Percentiles rank a stretch among this genome's conserved stretches.
Conservation (phyloP, 2,797 vertebrate species). For the Acrossocheilus fasciatus region DNA sequence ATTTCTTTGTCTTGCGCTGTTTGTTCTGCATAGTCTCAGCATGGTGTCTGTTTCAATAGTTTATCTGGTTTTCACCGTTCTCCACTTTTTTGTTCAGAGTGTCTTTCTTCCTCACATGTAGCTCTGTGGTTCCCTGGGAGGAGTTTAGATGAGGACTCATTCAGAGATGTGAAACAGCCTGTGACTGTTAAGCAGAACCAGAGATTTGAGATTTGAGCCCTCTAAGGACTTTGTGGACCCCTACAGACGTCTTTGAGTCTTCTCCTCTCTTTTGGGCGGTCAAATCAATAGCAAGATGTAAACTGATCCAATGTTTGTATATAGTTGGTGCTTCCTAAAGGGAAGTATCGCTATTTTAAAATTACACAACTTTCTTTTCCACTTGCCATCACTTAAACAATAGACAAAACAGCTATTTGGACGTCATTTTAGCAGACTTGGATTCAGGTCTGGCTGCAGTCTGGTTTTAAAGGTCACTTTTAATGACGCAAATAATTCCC, state of each 20-base stretch:
- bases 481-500: background rate
- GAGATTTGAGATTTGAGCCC: background rate
- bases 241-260: background rate
- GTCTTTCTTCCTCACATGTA: background rate
- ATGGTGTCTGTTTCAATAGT: background rate
- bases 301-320: background rate
- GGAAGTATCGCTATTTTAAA: background rate
- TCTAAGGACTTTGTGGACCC: conserved; percentile 9
- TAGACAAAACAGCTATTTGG: background rate
- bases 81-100: background rate
- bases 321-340: background rate
- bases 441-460: background rate
- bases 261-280: background rate
- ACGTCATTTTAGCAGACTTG: background rate
- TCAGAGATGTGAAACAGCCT: conserved; percentile 12
- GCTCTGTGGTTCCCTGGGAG: conserved; percentile 12
- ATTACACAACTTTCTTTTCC: background rate
- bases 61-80: conserved; percentile 17
- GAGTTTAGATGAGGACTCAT: conserved; percentile 36
- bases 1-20: conserved; percentile 20
- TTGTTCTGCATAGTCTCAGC: conserved; percentile 8
- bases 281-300: conserved; percentile 1
- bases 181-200: conserved; percentile 32
- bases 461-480: background rate
- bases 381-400: background rate